These are phyloP conservation scores for Syritta pipiens DNA, from an alignment of 2,888 invertebrate genomes.

Conservation along the genomic window DNA sequence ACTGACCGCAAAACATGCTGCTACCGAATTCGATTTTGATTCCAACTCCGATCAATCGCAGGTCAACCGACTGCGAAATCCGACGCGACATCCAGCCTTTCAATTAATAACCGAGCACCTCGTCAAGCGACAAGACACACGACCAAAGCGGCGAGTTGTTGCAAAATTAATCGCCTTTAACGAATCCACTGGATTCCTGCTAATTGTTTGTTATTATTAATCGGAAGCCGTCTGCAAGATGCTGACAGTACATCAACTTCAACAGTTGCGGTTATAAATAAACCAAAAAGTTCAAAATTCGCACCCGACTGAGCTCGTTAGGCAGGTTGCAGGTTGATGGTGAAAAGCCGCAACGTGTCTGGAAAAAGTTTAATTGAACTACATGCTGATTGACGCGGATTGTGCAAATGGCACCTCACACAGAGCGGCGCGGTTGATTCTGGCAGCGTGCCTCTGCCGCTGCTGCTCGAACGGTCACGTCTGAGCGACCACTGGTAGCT, in stretches of 20 bases:
- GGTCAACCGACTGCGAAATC: slow-evolving; percentile 22
- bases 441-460: slow-evolving; percentile 5
- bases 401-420: slow-evolving; percentile 36
- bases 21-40: neutral
- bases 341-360: neutral
- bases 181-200: slow-evolving; percentile 25
- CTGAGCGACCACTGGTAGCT: slow-evolving; percentile 28
- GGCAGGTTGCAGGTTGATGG: neutral
- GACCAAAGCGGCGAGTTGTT: slow-evolving; percentile 17
- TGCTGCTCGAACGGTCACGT: slow-evolving; percentile 30
- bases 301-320: slow-evolving; percentile 35
- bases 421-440: neutral
- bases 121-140: slow-evolving; percentile 13
- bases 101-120: slow-evolving; percentile 46
- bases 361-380: slow-evolving; percentile 22
- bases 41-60: slow-evolving; percentile 27
- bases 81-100: slow-evolving; percentile 25
- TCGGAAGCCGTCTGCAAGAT: slow-evolving; percentile 21
- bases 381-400: slow-evolving; percentile 38
- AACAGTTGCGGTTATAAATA: neutral
- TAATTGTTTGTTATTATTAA: slow-evolving; percentile 33
- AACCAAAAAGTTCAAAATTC: slow-evolving; percentile 11
- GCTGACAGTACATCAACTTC: slow-evolving; percentile 31
- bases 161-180: slow-evolving; percentile 42
- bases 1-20: neutral